Percentiles rank a stretch among this genome's conserved stretches.
Evolutionary conservation across 2,113 vertebrate genomes (phyloP).

Genomic region (Corythoichthys haematopterus): DNA sequence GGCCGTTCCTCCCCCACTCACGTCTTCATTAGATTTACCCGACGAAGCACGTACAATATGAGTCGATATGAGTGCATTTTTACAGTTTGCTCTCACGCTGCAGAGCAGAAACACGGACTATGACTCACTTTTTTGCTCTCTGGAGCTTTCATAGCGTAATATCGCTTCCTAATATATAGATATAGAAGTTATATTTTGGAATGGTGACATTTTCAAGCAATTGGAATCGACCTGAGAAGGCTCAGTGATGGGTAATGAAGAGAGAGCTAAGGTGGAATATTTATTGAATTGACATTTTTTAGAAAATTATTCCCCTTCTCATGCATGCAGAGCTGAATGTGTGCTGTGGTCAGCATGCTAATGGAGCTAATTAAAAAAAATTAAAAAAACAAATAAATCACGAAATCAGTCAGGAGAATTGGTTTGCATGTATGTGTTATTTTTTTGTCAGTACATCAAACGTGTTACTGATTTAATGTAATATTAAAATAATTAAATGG

Average conservation of each 20-base stretch:
- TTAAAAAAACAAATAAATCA: no score
- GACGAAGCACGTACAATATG: background rate
- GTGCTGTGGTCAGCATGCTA: no score
- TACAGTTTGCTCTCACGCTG: background rate
- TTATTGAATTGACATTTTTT: background rate
- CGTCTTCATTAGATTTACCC: background rate
- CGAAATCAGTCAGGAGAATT: no score
- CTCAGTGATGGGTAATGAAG: background rate
- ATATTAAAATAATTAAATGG: no score
- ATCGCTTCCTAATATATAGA: background rate
- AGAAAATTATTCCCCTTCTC: no score
- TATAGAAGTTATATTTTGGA: background rate
- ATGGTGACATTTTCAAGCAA: background rate
- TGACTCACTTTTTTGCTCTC: background rate
- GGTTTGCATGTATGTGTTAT: no score
- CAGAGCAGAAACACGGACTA: conserved; percentile 1
- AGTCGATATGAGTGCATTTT: background rate
- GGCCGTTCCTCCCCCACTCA: background rate
- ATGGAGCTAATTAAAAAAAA: no score
- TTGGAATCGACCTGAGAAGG: background rate
- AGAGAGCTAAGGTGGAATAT: background rate
- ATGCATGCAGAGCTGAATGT: no score
- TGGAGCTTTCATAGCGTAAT: background rate
- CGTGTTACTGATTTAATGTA: no score
- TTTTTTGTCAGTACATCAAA: no score